Base-by-base conservation (phyloP, 2,113 vertebrate genomes). In the Lathamus discolor region DNA sequence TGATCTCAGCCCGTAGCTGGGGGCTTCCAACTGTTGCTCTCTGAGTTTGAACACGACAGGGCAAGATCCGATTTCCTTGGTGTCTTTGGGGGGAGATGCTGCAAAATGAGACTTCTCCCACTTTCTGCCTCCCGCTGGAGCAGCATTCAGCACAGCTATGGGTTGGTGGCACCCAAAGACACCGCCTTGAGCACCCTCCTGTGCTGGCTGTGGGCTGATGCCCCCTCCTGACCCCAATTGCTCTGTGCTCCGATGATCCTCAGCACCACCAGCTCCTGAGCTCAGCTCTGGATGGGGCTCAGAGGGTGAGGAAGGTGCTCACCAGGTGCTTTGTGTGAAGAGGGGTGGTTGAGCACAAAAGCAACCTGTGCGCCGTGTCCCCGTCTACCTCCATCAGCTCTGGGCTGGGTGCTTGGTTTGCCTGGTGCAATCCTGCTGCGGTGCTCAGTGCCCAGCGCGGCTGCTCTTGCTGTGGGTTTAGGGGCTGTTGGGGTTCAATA, bases 341-440 rank as follows among this genome's bases (percentile, higher is more conserved):
- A 59, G 20, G 33, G 33, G 14, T 22, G 55, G 33, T 59, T n/a
- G 74, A 5, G 6, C 9, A 27, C 35, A 31, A 29, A 31, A 64
- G 4, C 54, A 23, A 5, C 11, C 37, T 6, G 37, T 24, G 69
- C 41, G 33, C 28, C 3, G 2, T 59, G 0, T 16, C 7, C 51
- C 3, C 2, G 0, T 11, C 27, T 49, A 27, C n/a, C 19, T 24
- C 29, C 16, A 3, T 1, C 33, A 17, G 37, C 1, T 3, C 52
- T 12, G 46, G 33, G 46, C 39, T 44, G 31, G 9, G 39, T 7
- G 57, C 13, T 54, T 17, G 44, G 7, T 31, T 18, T 1, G 57
- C 33, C 57, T 35, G 57, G 57, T 16, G 57, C 57, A 3, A 10
- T 54, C 18, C 48, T 31, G 37, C 22, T 62, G 29, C 19, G 16